Evolutionary conservation across 2,888 invertebrate species (phyloP).

Genomic region (Empis livida): DNA sequence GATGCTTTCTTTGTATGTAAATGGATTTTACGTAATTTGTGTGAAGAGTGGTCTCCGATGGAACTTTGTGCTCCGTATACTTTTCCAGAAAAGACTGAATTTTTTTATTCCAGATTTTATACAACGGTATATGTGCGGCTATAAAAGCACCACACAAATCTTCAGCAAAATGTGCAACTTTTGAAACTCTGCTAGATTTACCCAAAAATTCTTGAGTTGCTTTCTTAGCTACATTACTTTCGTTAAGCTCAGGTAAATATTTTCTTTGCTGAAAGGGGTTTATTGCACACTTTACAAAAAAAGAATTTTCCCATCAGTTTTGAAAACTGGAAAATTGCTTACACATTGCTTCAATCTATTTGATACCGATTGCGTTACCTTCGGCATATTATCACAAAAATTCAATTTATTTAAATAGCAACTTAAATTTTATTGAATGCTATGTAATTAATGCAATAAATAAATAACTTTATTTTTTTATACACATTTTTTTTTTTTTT

Average conservation of each 20-base stretch:
- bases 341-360: slow-evolving; percentile 1
- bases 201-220: slow-evolving; percentile 3
- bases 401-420: background rate
- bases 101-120: background rate
- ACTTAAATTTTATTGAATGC: background rate
- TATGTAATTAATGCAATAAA: too few relatives aligned
- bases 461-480: too few relatives aligned
- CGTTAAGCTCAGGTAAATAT: slow-evolving; percentile 1
- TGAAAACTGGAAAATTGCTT: slow-evolving; percentile 5
- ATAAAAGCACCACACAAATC: background rate
- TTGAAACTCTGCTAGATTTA: background rate
- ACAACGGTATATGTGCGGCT: slow-evolving; percentile 7
- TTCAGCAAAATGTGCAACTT: slow-evolving; percentile 2
- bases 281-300: slow-evolving; percentile 7
- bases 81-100: background rate
- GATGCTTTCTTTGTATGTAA: background rate
- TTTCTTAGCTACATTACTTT: background rate
- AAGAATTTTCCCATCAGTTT: slow-evolving; percentile 5
- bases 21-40: background rate
- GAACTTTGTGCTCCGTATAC: background rate
- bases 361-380: background rate
- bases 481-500: too few relatives aligned
- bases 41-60: background rate
- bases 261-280: background rate
- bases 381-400: slow-evolving; percentile 3